Base-by-base conservation (phyloP, 2,113 vertebrate genomes). In the Meriones unguiculatus region DNA sequence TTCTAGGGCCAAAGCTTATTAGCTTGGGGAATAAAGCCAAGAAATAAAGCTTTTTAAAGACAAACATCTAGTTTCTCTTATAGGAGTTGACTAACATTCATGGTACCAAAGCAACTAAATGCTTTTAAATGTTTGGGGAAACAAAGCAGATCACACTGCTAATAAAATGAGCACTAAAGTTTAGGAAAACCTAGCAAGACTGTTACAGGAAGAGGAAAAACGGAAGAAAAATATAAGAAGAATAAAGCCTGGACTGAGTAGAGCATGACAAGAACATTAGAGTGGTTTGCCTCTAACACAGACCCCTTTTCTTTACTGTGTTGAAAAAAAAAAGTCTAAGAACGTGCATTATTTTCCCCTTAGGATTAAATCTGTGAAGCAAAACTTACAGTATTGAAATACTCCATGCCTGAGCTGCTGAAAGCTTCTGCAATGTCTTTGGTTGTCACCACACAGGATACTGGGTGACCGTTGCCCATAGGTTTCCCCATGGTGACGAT, bases 401-500 rank as follows among this genome's bases (percentile, higher is more conserved):
- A 99, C 78, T 99, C 99, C 98, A 99, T 98, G 88, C 99, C 99
- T 0, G 99, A 99, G 65, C 98, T 98, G 97, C 98, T 98, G 98
- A 99, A 99, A 92, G 99, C 98, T 98, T 99, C 99, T 35, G 99
- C 99, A 52, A 99, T 99, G 96, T 99, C 99, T 96, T 93, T 99
- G 91, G 99, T 99, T 46, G 99, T 99, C 52, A 99, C 99, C 93
- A 99, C 99, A n/a, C 99, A 99, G 15, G 99, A 99, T 99, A 99
- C 98, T 8, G 99, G 99, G 96, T 99, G 99, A 0, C 99, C 99
- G 20, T 99, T 99, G 85, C 99, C 99, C 67, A 99, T 99, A 4
- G 99, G 99, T 93, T 99, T 99, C 30, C 99, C 99, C 99, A 99
- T 99, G 7, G 99, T 99, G 96, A 99, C 99, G 14, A 99, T 99